A percentile compares a stretch with the other conserved stretches of the same genome.
phyloP scores from a whole-genome alignment of 2,888 invertebrate species.

The Hemaris fuciformis region DNA sequence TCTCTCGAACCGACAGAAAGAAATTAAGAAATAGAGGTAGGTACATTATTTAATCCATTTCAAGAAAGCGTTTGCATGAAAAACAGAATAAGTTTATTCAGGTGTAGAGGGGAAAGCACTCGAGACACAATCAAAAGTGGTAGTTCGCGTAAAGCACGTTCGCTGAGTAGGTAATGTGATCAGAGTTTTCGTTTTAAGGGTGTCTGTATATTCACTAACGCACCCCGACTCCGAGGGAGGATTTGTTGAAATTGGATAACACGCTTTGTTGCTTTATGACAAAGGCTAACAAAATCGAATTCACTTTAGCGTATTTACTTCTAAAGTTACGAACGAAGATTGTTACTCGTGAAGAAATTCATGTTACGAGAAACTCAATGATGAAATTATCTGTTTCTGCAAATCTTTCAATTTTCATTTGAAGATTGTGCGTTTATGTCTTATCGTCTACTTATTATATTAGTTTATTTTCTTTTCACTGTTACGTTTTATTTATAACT shows the following conservation, averaged over 20 bases:
- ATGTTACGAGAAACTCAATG: not conserved
- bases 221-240: conserved; percentile 38
- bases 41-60: not conserved
- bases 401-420: not conserved
- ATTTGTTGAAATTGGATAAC: conserved; percentile 58
- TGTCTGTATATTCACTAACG: conserved; percentile 29
- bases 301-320: conserved; percentile 29
- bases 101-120: not conserved
- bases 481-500: too few relatives aligned
- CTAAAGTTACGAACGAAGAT: conserved; percentile 15
- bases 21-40: not conserved
- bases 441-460: not conserved
- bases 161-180: conserved; percentile 32
- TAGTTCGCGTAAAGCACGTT: conserved; percentile 4
- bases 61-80: not conserved
- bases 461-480: not conserved
- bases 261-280: conserved; percentile 51
- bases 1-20: not conserved
- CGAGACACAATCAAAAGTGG: conserved; percentile 1
- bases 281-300: conserved; percentile 44
- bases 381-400: not conserved
- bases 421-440: not conserved
- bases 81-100: not conserved
- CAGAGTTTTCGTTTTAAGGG: conserved; percentile 41
- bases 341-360: conserved; percentile 13